Percentiles rank a stretch among this genome's conserved stretches.
Conservation (phyloP, 2,797 vertebrate genomes). For the Buphagus erythrorhynchus region DNA sequence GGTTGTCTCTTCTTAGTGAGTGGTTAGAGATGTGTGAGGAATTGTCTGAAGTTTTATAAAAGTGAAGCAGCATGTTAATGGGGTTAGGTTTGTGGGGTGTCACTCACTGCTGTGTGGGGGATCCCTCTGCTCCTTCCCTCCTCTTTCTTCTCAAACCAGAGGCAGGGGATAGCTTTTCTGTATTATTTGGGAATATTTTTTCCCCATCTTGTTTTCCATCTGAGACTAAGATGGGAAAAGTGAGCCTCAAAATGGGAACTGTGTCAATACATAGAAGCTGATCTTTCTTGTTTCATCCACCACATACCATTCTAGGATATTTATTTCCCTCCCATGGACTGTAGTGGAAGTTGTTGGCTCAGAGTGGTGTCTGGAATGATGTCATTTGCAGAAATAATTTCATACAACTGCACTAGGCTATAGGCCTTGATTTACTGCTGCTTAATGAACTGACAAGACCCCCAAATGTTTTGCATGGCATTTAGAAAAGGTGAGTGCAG, state of each 20-base stretch:
- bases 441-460: background rate
- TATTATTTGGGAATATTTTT: background rate
- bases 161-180: background rate
- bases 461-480: background rate
- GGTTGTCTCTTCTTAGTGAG: background rate
- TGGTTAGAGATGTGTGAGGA: background rate
- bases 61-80: background rate
- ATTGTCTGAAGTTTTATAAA: background rate
- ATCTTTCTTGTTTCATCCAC: background rate
- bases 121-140: background rate
- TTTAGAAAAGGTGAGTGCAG: background rate
- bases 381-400: background rate
- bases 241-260: background rate
- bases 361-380: background rate
- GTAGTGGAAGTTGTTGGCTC: background rate
- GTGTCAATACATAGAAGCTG: background rate
- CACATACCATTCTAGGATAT: background rate
- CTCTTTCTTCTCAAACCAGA: background rate
- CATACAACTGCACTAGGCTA: background rate
- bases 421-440: background rate
- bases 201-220: background rate
- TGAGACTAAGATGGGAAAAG: background rate
- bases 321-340: background rate
- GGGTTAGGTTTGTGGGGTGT: background rate
- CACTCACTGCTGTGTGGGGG: fast-evolving